Evolutionary conservation across 2,888 invertebrate genomes (phyloP).

Genomic region (Nebria salina): DNA sequence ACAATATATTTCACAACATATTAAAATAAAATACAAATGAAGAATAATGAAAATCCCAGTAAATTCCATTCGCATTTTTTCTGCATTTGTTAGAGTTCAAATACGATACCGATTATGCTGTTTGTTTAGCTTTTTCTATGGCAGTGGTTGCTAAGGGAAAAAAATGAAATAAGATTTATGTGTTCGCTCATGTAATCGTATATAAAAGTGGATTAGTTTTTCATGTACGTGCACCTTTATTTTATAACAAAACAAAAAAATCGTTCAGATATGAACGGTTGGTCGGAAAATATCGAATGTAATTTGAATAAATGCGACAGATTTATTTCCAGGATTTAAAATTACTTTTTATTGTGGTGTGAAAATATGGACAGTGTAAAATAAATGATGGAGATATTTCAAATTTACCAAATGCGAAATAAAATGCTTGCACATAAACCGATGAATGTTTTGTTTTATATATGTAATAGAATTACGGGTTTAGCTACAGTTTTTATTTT

Average conservation of each 20-base stretch:
- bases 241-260: slow-evolving; percentile 28
- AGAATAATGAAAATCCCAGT: not conserved
- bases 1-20: not conserved
- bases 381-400: slow-evolving; percentile 13
- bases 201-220: slow-evolving; percentile 45
- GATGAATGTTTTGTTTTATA: not conserved
- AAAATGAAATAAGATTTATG: slow-evolving; percentile 46
- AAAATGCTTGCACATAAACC: not conserved
- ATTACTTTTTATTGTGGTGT: slow-evolving; percentile 17
- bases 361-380: not conserved
- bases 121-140: slow-evolving; percentile 42
- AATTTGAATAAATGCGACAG: slow-evolving; percentile 36
- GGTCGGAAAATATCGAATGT: slow-evolving; percentile 22
- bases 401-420: not conserved
- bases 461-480: not conserved
- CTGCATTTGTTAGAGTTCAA: slow-evolving; percentile 39
- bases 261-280: slow-evolving; percentile 39
- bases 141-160: slow-evolving; percentile 29
- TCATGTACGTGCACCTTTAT: slow-evolving; percentile 34
- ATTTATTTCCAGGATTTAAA: slow-evolving; percentile 14
- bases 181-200: slow-evolving; percentile 41
- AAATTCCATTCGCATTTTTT: not conserved
- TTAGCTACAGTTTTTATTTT: not conserved
- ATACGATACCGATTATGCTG: slow-evolving; percentile 41
- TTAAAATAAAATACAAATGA: not conserved